These are phyloP conservation scores for Oryzias sinensis DNA, from an alignment of 2,797 vertebrate genomes.

Conservation along the genomic window DNA sequence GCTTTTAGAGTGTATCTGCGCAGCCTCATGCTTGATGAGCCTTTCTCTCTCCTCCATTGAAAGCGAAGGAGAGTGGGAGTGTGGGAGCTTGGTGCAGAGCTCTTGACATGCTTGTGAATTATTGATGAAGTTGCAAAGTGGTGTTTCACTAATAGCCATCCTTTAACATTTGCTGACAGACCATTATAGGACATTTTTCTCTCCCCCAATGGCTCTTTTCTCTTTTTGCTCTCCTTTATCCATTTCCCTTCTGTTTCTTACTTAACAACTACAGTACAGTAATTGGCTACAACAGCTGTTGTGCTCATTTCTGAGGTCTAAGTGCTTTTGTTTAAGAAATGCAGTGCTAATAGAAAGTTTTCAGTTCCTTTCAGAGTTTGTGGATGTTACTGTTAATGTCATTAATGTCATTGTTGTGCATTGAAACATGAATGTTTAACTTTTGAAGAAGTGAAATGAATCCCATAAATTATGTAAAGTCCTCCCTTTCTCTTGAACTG, in stretches of 20 bases:
- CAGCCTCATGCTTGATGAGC: constrained; percentile 12
- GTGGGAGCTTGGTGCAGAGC: constrained; percentile 30
- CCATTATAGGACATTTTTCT: constrained; percentile 49
- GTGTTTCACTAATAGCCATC: constrained; percentile 66
- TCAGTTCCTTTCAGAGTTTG: not conserved
- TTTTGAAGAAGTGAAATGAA: no score
- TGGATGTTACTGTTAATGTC: not conserved
- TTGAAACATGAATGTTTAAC: no score
- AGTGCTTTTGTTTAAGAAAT: constrained; percentile 20
- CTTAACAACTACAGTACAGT: constrained; percentile 39
- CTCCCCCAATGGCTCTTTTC: constrained; percentile 40
- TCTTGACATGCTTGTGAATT: constrained; percentile 62
- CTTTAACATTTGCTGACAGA: constrained; percentile 63
- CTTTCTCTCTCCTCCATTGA: not conserved
- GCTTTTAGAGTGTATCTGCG: constrained; percentile 5
- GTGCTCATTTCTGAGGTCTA: constrained; percentile 17
- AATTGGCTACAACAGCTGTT: constrained; percentile 54
- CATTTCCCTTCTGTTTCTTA: constrained; percentile 33
- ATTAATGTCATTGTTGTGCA: no score
- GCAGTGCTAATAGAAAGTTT: not conserved
- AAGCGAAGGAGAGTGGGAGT: constrained; percentile 10
- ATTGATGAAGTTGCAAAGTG: constrained; percentile 71
- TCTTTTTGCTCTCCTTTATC: constrained; percentile 13
- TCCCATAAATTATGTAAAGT: no score
- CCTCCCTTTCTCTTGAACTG: no score